Evolutionary conservation across 1,140 invertebrate genomes (phyloP).

Genomic region (Drosophila ficusphila): DNA sequence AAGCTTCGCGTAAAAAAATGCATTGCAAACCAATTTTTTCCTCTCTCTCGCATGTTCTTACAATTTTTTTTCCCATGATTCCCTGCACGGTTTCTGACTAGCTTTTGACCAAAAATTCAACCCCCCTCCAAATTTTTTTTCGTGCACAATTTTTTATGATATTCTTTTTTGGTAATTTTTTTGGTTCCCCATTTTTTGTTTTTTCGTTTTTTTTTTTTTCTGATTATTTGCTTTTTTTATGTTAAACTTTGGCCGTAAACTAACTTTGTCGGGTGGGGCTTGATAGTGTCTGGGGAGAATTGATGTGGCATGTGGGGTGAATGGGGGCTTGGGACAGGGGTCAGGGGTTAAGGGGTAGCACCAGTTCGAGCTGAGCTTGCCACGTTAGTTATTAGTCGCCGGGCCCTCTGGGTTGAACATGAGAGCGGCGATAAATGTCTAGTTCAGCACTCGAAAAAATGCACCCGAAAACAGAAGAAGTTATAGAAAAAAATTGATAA

Average conservation of each 20-base stretch:
- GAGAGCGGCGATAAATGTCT: conserved; percentile 49
- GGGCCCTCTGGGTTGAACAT: conserved; percentile 39
- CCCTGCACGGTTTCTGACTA: conserved; percentile 43
- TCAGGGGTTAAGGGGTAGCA: not conserved
- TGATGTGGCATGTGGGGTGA: conserved; percentile 23
- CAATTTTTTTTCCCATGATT: conserved; percentile 31
- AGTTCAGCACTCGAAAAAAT: conserved; percentile 35
- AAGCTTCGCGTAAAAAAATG: conserved; percentile 68
- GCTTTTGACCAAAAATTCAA: conserved; percentile 68
- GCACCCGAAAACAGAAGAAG: conserved; percentile 2
- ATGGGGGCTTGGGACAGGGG: not conserved
- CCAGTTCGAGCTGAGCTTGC: conserved; percentile 32
- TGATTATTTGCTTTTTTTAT: conserved; percentile 22
- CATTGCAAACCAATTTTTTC: conserved; percentile 72
- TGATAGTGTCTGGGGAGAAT: conserved; percentile 57
- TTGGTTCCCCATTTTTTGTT: conserved; percentile 42
- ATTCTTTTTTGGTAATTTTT: conserved; percentile 40
- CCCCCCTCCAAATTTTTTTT: conserved; percentile 13
- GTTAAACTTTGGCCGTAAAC: conserved; percentile 77
- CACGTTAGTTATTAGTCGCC: conserved; percentile 71
- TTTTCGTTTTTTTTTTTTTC: conserved; percentile 14
- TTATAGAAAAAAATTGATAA: conserved; percentile 42
- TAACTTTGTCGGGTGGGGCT: conserved; percentile 71
- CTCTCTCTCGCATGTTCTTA: conserved; percentile 31
- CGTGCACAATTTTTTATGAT: conserved; percentile 61